These are phyloP conservation scores for Drosophila mercatorum DNA, from an alignment of 2,888 invertebrate species.

Conservation along the genomic window DNA sequence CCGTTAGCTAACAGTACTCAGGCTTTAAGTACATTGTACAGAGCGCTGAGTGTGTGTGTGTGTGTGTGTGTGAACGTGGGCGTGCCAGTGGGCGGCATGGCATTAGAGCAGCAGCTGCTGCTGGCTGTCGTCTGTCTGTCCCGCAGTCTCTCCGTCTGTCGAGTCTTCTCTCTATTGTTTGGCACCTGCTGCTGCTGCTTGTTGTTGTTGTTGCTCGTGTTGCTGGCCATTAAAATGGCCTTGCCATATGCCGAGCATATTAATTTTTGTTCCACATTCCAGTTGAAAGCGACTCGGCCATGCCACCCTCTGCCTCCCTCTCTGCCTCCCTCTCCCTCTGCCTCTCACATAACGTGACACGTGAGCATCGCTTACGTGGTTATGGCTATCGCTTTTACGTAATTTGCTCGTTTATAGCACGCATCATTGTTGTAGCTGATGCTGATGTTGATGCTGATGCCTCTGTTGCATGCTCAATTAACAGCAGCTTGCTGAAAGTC, in stretches of 20 bases:
- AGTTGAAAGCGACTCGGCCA: slow-evolving; percentile 20
- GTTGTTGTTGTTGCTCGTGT: slow-evolving; percentile 34
- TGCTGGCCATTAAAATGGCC: slow-evolving; percentile 63
- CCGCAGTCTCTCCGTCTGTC: background rate
- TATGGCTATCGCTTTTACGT: slow-evolving; percentile 76
- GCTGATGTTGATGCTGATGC: slow-evolving; percentile 12
- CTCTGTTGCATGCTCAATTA: slow-evolving; percentile 56
- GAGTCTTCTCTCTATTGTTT: slow-evolving; percentile 58
- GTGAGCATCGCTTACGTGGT: slow-evolving; percentile 68
- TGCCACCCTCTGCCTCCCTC: background rate
- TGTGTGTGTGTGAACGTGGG: background rate
- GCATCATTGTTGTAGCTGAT: slow-evolving; percentile 51
- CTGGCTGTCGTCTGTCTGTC: slow-evolving; percentile 10
- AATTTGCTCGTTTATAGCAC: slow-evolving; percentile 69
- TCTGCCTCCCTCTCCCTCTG: background rate
- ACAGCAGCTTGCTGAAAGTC: slow-evolving; percentile 32
- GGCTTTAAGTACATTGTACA: slow-evolving; percentile 25
- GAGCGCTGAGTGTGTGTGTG: slow-evolving; percentile 12
- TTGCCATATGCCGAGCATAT: slow-evolving; percentile 68
- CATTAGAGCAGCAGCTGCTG: slow-evolving; percentile 10
- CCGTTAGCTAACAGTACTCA: slow-evolving; percentile 28
- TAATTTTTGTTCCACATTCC: slow-evolving; percentile 66
- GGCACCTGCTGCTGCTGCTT: slow-evolving; percentile 35
- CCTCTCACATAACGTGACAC: slow-evolving; percentile 59
- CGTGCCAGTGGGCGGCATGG: background rate